Base-by-base conservation (phyloP, 1,140 invertebrate species). In the Limonius californicus region DNA sequence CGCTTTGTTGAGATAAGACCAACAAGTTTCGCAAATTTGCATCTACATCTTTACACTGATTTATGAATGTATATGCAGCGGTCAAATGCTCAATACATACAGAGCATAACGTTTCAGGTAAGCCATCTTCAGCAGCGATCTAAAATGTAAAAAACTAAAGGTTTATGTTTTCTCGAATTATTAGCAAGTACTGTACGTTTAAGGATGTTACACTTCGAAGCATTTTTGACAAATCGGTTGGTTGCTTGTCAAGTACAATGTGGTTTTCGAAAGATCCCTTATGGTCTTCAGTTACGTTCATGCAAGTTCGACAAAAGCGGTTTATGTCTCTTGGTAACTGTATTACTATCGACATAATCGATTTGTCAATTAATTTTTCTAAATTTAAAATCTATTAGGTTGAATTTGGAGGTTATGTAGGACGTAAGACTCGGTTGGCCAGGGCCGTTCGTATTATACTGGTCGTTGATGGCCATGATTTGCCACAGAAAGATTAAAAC, bases 301-400 rank as follows among this genome's bases (percentile, higher is more conserved):
- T 62, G 32, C 61, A 62, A 6, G 54, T 57, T 18, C 61, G 1
- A 27, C 61, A 62, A 11, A 62, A 53, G 15, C 47, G 57, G 19
- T 62, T 53, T 14, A 62, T 57, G 39, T 62, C 61, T 57, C 55
- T 56, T 11, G 60, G 60, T 47, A 62, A 32, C 57, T 61, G 30
- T 43, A 61, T 53, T 35, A 54, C 20, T 20, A 50, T 59, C 47
- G 45, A 42, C 43, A 50, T n/a, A n/a, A n/a, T n/a, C n/a, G n/a
- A n/a, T n/a, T n/a, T n/a, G n/a, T n/a, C n/a, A n/a, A n/a, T n/a
- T n/a, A n/a, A n/a, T n/a, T n/a, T n/a, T n/a, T n/a, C n/a, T n/a
- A n/a, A n/a, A n/a, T n/a, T n/a, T n/a, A n/a, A n/a, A n/a, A n/a
- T n/a, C n/a, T n/a, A n/a, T n/a, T 59, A 14, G 23, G 27, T 32